These are phyloP conservation scores for Anabacerthia variegaticeps DNA, from an alignment of 2,797 vertebrate genomes.

Conservation along the genomic window DNA sequence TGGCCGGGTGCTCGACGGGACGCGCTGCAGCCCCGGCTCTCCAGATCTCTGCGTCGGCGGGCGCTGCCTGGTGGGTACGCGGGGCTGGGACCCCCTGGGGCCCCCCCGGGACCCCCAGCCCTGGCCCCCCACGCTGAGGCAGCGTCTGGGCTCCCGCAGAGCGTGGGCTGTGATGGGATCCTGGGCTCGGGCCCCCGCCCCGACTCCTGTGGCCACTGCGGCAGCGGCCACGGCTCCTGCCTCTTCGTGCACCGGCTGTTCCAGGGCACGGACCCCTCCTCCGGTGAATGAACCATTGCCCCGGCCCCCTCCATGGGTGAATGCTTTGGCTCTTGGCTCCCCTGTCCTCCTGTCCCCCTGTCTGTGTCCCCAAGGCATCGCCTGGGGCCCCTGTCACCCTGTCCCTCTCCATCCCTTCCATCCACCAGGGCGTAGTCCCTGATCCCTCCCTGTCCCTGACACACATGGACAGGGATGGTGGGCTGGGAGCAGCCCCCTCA, in stretches of 20 bases:
- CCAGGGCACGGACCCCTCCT: conserved; percentile 59
- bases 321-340: conserved; percentile 49
- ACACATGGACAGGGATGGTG: accelerated
- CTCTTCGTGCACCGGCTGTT: conserved; percentile 74
- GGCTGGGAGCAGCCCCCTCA: accelerated
- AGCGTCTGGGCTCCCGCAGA: neutral
- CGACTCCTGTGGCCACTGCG: conserved; percentile 74
- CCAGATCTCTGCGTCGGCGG: conserved; percentile 73
- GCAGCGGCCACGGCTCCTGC: conserved; percentile 63
- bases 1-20: conserved; percentile 80
- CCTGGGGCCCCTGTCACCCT: accelerated
- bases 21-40: conserved; percentile 67
- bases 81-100: accelerated
- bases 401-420: accelerated
- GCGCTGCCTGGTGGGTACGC: conserved; percentile 72
- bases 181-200: conserved; percentile 68
- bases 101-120: too few relatives aligned
- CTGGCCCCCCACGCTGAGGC: neutral
- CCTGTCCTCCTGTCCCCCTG: neutral
- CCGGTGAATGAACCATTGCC: conserved; percentile 77
- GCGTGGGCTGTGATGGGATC: conserved; percentile 77
- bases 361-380: neutral
- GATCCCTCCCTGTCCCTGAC: neutral
- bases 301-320: conserved; percentile 65
- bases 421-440: accelerated